Base-by-base conservation (phyloP, 2,888 invertebrate species). In the Clepsis dumicolana region DNA sequence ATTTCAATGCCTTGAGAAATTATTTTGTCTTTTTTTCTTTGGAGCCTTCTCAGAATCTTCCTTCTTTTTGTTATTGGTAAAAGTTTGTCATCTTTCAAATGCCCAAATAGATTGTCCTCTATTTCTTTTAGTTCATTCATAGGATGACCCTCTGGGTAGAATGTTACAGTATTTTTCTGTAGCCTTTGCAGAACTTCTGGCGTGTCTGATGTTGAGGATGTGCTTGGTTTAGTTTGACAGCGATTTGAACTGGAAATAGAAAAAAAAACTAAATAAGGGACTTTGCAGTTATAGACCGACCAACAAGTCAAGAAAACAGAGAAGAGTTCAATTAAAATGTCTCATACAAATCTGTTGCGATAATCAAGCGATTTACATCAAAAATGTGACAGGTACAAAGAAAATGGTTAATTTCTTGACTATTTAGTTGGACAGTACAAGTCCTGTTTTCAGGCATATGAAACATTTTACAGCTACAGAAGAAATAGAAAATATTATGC, bases 61-160 rank as follows among this genome's bases (percentile, higher is more conserved):
- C 92, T 79, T 27, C 93, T 76, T 74, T 94, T 94, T 2, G 86
- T 87, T 0, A 93, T 77, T 8, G 92, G 86, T 48, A 91, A 78
- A n/a, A 88, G 82, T 18, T 83, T 75, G 14, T 90, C 87, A 53
- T 81, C 77, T 71, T 85, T 83, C n/a, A 94, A 78, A 73, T 94
- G 90, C 0, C 89, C 87, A 76, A 94, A 94, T 59, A 94, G 72
- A 52, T 90, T 85, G 57, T 90, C 77, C 77, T 94, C 94, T 18
- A 95, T 76, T 60, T 92, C 84, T 74, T 92, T 90, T 3, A 95
- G 77, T 50, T 90, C 82, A 76, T 95, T 91, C 82, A 95, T 94
- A 14, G 95, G 95, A 74, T 94, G 94, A 4, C 88, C 89, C 35
- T 88, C 84, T 0, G 91, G 89, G 64, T 90, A 91, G 48, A 84